A percentile compares a stretch with the other conserved stretches of the same genome.
phyloP scores from a whole-genome alignment of 1,140 invertebrate genomes.

The Microvelia longipes region DNA sequence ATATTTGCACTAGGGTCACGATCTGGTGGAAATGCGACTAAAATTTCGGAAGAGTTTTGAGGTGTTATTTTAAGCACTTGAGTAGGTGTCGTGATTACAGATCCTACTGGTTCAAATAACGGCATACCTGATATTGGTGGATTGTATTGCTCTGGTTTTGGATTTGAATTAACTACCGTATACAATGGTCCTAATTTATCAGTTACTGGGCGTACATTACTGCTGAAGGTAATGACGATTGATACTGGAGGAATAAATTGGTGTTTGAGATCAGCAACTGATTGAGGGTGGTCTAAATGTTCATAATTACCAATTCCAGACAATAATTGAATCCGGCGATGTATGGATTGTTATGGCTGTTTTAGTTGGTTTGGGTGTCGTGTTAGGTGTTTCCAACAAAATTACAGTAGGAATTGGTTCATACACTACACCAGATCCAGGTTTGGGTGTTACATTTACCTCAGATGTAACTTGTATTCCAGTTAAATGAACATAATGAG shows the following conservation, averaged over 20 bases:
- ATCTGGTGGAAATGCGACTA: slow-evolving; percentile 66
- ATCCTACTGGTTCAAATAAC: not conserved
- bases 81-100: slow-evolving; percentile 4
- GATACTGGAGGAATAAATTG: not conserved
- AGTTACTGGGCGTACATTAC: not conserved
- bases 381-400: slow-evolving; percentile 40
- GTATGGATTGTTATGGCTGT: slow-evolving; percentile 17
- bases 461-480: slow-evolving; percentile 23
- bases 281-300: slow-evolving; percentile 11
- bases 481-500: slow-evolving; percentile 25
- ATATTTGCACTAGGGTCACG: slow-evolving; percentile 61
- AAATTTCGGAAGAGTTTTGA: slow-evolving; percentile 39
- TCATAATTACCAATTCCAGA: slow-evolving; percentile 12
- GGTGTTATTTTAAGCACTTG: slow-evolving; percentile 33
- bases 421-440: slow-evolving; percentile 18
- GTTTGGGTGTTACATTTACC: slow-evolving; percentile 21
- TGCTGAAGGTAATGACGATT: not conserved
- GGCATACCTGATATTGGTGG: not conserved
- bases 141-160: not conserved
- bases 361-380: slow-evolving; percentile 26
- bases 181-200: not conserved
- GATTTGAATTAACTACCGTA: not conserved
- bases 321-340: slow-evolving; percentile 13
- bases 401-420: slow-evolving; percentile 55
- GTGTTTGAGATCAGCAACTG: slow-evolving; percentile 1